phyloP scores from a whole-genome alignment of 2,113 vertebrate species.

The Ifrita kowaldi region DNA sequence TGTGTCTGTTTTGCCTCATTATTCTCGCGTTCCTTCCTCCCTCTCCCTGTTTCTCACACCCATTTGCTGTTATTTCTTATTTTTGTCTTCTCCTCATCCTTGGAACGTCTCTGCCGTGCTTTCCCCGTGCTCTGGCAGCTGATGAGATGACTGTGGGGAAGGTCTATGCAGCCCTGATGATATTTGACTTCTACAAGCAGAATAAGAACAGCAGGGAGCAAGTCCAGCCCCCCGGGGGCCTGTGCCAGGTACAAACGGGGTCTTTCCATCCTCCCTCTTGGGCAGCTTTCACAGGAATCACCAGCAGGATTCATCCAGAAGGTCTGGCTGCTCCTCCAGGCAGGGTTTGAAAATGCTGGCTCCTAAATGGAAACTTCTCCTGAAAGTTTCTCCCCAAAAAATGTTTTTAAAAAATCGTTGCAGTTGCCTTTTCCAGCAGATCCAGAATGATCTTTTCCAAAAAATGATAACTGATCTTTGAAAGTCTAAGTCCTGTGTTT shows the following conservation, averaged over 20 bases:
- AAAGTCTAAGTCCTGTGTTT: neutral
- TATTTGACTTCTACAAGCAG: slow-evolving; percentile 97
- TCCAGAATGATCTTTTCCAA: neutral
- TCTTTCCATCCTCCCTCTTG: neutral
- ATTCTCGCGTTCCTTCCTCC: neutral
- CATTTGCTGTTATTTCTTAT: neutral
- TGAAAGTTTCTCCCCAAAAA: neutral
- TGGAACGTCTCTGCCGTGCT: neutral
- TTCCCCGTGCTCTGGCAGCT: slow-evolving; percentile 58
- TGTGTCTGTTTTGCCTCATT: neutral
- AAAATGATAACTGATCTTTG: neutral
- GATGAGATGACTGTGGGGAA: slow-evolving; percentile 96
- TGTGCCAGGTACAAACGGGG: slow-evolving; percentile 69
- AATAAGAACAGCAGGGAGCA: slow-evolving; percentile 85
- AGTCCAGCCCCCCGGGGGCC: slow-evolving; percentile 75
- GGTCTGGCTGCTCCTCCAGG: neutral
- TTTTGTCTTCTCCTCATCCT: neutral
- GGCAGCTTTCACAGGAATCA: neutral
- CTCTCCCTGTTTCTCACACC: neutral
- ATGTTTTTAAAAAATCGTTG: accelerated
- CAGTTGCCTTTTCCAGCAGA: neutral
- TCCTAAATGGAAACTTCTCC: neutral
- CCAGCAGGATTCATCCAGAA: neutral
- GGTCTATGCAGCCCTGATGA: slow-evolving; percentile 95
- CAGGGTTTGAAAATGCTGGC: slow-evolving; percentile 41